phyloP scores from a whole-genome alignment of 1,140 invertebrate genomes.

The Lepidurus arcticus region DNA sequence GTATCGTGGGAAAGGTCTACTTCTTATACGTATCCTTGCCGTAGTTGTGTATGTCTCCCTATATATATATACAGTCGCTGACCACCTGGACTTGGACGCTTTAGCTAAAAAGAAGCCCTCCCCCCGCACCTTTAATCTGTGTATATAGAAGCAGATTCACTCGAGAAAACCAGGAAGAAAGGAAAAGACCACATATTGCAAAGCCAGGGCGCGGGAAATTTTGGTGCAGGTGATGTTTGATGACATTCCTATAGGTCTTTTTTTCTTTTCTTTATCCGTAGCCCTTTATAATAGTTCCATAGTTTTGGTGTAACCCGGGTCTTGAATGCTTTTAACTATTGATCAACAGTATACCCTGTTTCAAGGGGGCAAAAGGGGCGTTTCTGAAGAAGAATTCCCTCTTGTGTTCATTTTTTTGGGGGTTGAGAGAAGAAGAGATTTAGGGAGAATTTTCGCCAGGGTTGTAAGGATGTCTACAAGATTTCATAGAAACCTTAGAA shows the following conservation, averaged over 20 bases:
- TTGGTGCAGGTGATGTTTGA: not conserved
- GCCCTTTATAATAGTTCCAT: too few relatives aligned
- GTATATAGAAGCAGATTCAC: not conserved
- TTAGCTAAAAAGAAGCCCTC: too few relatives aligned
- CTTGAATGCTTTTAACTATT: not conserved
- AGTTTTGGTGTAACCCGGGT: not conserved
- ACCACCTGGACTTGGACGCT: not conserved
- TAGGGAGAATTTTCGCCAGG: too few relatives aligned
- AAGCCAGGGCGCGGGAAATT: not conserved
- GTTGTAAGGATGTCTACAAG: too few relatives aligned
- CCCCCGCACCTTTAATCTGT: not conserved
- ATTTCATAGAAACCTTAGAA: too few relatives aligned
- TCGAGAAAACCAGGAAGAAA: not conserved
- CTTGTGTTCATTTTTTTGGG: too few relatives aligned
- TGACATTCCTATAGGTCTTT: not conserved
- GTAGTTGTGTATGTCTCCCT: not conserved
- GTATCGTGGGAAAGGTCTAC: conserved; percentile 13
- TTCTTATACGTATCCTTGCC: not conserved
- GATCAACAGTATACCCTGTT: not conserved
- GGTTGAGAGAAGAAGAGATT: too few relatives aligned
- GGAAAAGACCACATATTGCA: not conserved
- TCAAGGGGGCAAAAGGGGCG: too few relatives aligned
- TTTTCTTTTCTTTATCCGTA: not conserved
- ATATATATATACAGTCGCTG: not conserved
- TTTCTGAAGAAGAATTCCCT: too few relatives aligned